Percentiles rank a stretch among this genome's conserved stretches.
phyloP scores from a whole-genome alignment of 2,888 invertebrate species.

The Drosophila paracracens region DNA sequence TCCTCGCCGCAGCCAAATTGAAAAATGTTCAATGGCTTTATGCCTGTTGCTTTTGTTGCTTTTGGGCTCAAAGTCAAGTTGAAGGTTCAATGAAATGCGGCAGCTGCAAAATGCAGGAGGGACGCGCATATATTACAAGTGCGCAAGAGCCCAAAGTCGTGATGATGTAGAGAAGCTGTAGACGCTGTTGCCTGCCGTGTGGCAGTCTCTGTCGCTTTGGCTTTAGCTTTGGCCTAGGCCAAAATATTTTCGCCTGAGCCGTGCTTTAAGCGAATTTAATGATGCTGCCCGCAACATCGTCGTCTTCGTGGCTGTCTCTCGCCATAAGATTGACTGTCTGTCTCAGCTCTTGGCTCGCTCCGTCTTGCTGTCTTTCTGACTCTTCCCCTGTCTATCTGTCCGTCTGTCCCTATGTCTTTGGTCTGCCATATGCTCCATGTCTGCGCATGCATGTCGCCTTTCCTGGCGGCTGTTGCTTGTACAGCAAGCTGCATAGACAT shows the following conservation, averaged over 20 bases:
- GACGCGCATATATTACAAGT: slow-evolving; percentile 74
- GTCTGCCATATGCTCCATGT: slow-evolving; percentile 59
- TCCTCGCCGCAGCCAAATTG: slow-evolving; percentile 57
- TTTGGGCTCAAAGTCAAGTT: slow-evolving; percentile 80
- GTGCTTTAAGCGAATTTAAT: slow-evolving; percentile 78
- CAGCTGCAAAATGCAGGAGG: slow-evolving; percentile 55
- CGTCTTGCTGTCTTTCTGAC: slow-evolving; percentile 17
- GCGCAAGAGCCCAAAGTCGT: slow-evolving; percentile 62
- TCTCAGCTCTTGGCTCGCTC: slow-evolving; percentile 50
- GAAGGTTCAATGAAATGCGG: slow-evolving; percentile 82
- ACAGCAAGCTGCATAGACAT: slow-evolving; percentile 72
- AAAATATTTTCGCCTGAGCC: slow-evolving; percentile 63
- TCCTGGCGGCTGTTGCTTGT: slow-evolving; percentile 56
- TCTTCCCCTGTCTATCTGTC: slow-evolving; percentile 26
- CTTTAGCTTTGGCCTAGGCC: slow-evolving; percentile 58
- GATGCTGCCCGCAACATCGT: slow-evolving; percentile 66
- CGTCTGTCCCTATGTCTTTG: slow-evolving; percentile 37
- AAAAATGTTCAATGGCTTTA: slow-evolving; percentile 63
- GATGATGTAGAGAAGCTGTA: slow-evolving; percentile 65
- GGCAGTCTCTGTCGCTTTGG: slow-evolving; percentile 4
- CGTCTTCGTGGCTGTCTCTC: slow-evolving; percentile 61
- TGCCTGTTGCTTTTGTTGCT: slow-evolving; percentile 37
- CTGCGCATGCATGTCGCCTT: slow-evolving; percentile 74
- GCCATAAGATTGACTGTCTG: slow-evolving; percentile 80
- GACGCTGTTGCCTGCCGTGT: slow-evolving; percentile 38